Conservation (phyloP, 2,888 invertebrate genomes). For the Conops quadrifasciatus region DNA sequence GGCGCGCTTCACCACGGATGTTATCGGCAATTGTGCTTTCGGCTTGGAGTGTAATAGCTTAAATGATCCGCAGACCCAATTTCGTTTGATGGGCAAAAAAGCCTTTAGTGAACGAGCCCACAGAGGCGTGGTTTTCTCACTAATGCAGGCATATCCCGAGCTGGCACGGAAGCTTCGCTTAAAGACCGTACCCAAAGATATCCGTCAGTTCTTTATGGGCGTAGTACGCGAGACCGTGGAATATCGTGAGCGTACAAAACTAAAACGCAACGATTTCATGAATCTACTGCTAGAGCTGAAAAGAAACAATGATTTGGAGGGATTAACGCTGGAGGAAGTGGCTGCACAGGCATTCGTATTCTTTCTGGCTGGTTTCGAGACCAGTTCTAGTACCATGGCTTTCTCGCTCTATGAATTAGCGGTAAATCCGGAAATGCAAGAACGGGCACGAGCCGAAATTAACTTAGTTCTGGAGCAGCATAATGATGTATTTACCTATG, state of each 20-base stretch:
- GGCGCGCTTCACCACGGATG: slow-evolving; percentile 67
- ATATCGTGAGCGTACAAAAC: slow-evolving; percentile 58
- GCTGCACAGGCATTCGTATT: slow-evolving; percentile 69
- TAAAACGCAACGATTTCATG: slow-evolving; percentile 67
- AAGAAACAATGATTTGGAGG: slow-evolving; percentile 44
- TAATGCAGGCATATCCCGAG: slow-evolving; percentile 50
- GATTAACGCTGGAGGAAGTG: slow-evolving; percentile 66
- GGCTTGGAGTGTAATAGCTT: slow-evolving; percentile 66
- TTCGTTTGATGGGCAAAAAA: slow-evolving; percentile 55
- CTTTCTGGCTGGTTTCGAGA: slow-evolving; percentile 69
- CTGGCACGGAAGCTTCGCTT: slow-evolving; percentile 49
- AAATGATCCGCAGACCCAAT: slow-evolving; percentile 60
- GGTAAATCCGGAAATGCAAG: slow-evolving; percentile 53
- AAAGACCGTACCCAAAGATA: slow-evolving; percentile 48
- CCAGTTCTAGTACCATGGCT: slow-evolving; percentile 66
- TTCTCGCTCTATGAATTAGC: slow-evolving; percentile 60
- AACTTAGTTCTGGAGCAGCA: slow-evolving; percentile 47
- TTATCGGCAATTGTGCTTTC: slow-evolving; percentile 67
- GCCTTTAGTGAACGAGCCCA: slow-evolving; percentile 49
- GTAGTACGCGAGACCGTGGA: slow-evolving; percentile 62
- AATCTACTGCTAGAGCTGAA: slow-evolving; percentile 67
- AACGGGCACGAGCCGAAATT: slow-evolving; percentile 51
- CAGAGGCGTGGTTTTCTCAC: slow-evolving; percentile 43
- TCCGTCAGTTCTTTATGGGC: slow-evolving; percentile 53
- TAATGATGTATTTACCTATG: slow-evolving; percentile 52